Evolutionary conservation across 2,113 vertebrate genomes (phyloP).

Genomic region (Corydoras maculifer): DNA sequence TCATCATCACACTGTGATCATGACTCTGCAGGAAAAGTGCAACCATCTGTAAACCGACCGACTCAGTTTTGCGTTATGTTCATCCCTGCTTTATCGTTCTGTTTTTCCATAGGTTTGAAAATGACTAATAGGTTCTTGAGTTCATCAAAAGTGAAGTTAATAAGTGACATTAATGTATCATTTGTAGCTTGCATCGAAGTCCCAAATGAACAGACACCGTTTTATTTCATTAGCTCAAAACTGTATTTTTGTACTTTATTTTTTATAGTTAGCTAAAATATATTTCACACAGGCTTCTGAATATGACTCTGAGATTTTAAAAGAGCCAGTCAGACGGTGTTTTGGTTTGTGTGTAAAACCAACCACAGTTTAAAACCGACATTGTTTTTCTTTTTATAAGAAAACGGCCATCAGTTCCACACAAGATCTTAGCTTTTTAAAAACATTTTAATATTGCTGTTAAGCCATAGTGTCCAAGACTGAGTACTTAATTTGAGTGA

Average conservation of each 20-base stretch:
- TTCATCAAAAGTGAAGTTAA: too few species aligned
- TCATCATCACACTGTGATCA: slow-evolving; percentile 17
- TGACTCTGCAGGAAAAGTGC: slow-evolving; percentile 33
- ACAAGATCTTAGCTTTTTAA: not conserved
- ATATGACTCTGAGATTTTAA: too few species aligned
- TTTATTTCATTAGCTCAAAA: too few species aligned
- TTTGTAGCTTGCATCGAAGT: too few species aligned
- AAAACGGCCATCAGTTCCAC: too few species aligned
- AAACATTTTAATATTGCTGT: not conserved
- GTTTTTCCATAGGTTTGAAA: slow-evolving; percentile 1
- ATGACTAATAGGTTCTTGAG: too few species aligned
- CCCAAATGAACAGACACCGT: too few species aligned
- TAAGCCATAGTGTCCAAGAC: not conserved
- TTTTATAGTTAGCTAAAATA: too few species aligned
- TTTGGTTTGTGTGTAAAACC: not conserved
- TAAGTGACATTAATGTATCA: too few species aligned
- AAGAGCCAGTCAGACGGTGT: too few species aligned
- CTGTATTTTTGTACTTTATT: too few species aligned
- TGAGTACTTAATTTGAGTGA: not conserved
- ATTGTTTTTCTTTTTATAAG: not conserved
- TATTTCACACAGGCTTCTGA: too few species aligned
- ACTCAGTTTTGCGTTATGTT: slow-evolving; percentile 21
- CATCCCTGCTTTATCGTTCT: not conserved
- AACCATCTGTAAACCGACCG: slow-evolving; percentile 33
- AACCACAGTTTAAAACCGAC: not conserved